phyloP scores from a whole-genome alignment of 2,888 invertebrate genomes.

The Anthophora plumipes region DNA sequence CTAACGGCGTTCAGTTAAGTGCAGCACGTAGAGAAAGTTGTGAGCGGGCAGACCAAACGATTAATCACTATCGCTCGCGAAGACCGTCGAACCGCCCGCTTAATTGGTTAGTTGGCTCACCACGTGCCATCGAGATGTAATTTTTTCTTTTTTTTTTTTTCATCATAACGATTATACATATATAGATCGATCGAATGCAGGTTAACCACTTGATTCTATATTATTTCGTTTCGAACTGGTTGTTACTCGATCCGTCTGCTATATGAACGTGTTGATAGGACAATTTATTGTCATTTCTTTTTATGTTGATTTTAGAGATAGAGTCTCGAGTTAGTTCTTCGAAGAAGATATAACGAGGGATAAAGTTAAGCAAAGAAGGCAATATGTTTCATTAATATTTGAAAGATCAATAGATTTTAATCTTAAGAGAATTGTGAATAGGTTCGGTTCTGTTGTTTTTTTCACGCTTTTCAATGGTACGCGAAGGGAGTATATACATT shows the following conservation, averaged over 20 bases:
- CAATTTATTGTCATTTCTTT: too few species aligned
- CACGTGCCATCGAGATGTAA: slow-evolving; percentile 26
- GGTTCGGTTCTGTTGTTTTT: too few species aligned
- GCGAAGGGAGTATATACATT: too few species aligned
- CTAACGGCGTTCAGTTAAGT: slow-evolving; percentile 31
- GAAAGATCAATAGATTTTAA: too few species aligned
- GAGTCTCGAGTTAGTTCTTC: too few species aligned
- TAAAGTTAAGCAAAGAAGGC: too few species aligned
- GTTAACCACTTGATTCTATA: not conserved
- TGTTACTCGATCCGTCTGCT: not conserved
- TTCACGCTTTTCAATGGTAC: too few species aligned
- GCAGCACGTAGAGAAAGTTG: slow-evolving; percentile 53
- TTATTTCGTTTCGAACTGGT: not conserved
- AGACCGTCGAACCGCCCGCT: slow-evolving; percentile 40
- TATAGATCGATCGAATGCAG: slow-evolving; percentile 27
- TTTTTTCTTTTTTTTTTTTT: slow-evolving; percentile 16
- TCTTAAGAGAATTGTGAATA: too few species aligned
- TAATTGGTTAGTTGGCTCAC: slow-evolving; percentile 53
- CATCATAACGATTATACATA: slow-evolving; percentile 16
- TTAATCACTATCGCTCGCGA: slow-evolving; percentile 52
- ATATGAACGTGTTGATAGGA: not conserved
- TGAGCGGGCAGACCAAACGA: slow-evolving; percentile 40
- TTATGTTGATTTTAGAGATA: too few species aligned
- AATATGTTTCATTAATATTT: too few species aligned
- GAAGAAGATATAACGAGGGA: too few species aligned